Evolutionary conservation across 2,797 vertebrate genomes (phyloP), one percentile per base, ranked within the genome.

Genomic region (Petrocephalus sullivani): DNA sequence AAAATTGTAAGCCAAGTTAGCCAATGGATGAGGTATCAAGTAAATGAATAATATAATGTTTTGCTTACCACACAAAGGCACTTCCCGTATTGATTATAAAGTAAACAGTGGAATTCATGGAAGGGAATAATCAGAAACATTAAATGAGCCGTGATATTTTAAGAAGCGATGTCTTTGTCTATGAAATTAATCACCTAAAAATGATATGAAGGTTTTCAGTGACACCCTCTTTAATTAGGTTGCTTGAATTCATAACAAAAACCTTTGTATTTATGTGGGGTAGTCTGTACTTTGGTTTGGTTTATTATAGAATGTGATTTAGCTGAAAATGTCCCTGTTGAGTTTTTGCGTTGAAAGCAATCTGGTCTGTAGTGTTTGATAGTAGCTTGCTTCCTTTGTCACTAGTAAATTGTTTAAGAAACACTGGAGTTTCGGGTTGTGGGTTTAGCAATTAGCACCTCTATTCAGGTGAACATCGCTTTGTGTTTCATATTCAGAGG

Each of bases 1-100:
- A 86, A 60, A 86, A 60, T 60, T 86, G 56, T n/a, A 86, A 86
- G 56, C 84, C 53, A 58, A 86, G 84, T 57, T 41, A 58, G 28
- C 19, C 28, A 54, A 51, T 56, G 21, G 82, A 33, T 54, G 49
- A 56, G 21, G 8, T 54, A 54, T 84, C 23, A 33, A 33, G 21
- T 37, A 58, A 58, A 86, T 58, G 23, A 58, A 60, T 86, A 86
- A 86, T 86, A 7, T 58, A 37, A 37, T 86, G 28, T 58, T 86
- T 86, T 28, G 7, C 84, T 37, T 86, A 56, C 54, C 54, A 33
- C 54, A 86, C 28, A 19, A 54, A 33, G 23, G 56, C 19, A 86
- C 53, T 86, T 86, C 84, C 56, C 56, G 56, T 58, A 58, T 86
- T 60, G 54, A 86, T 58, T 86, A 33, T 37, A 33, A 53, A 37